Percentiles rank a stretch among this genome's conserved stretches.
Conservation (phyloP, 2,888 invertebrate species). For the Kuschelorhynchus macadamiae region DNA sequence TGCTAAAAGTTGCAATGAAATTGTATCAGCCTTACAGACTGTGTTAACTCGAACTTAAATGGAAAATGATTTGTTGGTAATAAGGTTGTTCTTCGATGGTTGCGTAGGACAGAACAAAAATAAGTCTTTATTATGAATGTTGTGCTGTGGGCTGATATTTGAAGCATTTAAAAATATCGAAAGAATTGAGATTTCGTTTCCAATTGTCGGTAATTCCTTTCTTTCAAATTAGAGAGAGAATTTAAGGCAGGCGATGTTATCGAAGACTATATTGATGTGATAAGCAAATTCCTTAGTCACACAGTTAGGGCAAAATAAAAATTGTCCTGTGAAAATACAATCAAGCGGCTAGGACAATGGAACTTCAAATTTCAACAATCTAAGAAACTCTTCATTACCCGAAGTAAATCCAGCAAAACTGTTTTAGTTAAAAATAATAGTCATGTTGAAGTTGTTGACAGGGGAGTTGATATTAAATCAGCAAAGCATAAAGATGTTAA, state of each 20-base stretch:
- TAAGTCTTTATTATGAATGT: conserved; percentile 4
- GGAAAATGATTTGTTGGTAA: conserved; percentile 4
- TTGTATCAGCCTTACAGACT: conserved; percentile 17
- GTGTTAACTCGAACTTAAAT: conserved; percentile 17
- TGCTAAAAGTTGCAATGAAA: conserved; percentile 4
- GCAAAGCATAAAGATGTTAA: conserved; percentile 18
- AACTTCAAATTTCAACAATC: too few relatives aligned
- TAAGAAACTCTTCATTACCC: too few relatives aligned
- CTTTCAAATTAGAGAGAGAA: conserved; percentile 11
- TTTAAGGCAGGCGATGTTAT: too few relatives aligned
- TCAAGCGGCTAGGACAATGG: too few relatives aligned
- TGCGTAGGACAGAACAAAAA: conserved; percentile 24
- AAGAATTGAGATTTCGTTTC: conserved; percentile 4
- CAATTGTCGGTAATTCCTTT: conserved; percentile 16
- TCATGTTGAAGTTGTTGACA: not conserved
- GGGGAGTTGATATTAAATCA: conserved; percentile 14
- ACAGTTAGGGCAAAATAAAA: too few relatives aligned
- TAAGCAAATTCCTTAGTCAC: too few relatives aligned
- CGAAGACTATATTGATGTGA: too few relatives aligned
- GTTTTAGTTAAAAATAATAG: not conserved
- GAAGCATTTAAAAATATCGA: too few relatives aligned
- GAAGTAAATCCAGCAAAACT: conserved; percentile 6
- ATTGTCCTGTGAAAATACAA: too few relatives aligned
- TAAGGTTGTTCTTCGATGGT: conserved; percentile 32
- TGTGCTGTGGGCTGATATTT: not conserved